Base-by-base conservation (phyloP, 2,888 invertebrate species). In the Proisotoma minuta region DNA sequence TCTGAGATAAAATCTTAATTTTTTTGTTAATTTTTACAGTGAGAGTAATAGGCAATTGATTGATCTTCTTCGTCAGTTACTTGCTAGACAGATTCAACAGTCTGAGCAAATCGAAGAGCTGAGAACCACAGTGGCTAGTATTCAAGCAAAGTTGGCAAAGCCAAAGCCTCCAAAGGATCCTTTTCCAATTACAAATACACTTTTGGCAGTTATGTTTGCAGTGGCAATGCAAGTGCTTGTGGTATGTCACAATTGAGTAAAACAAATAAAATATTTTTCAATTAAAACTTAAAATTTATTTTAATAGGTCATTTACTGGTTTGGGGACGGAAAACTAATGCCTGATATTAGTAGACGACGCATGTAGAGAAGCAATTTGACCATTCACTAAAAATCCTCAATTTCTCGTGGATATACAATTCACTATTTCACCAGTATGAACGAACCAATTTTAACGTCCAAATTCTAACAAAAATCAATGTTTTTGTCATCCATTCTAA, bases 41-140 rank as follows among this genome's bases (percentile, higher is more conserved):
- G 74, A 74, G 58, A 72, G 72, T 54, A 74, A 74, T 51, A 68
- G 74, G 20, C 72, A 74, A 49, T 59, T 74, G 12, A 63, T 74
- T 22, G 74, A 74, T 48, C 64, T 74, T 34, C 66, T 74, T 15
- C 71, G 72, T 12, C 74, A 74, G 40, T 68, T 74, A 1, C 57
- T 74, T 15, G 69, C 72, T 28, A 63, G 71, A n/a, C 74, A 74
- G 59, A 71, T 74, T 47, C 70, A 74, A 43, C 74, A 74, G 53
- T 72, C 74, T 0, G 74, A 74, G 34, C 74, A 74, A 61, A 74
- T 74, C n/a, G 71, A 70, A 48, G 68, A 72, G 39, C 59, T 74
- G 20, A 65, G 68, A 29, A 59, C 63, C 10, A 67, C 72, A 8
- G 74, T 74, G 15, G 69, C 70, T 12, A 68, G 66, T 47, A 74